Evolutionary conservation across 2,888 invertebrate species (phyloP).

Genomic region (Cephus sareptanus): DNA sequence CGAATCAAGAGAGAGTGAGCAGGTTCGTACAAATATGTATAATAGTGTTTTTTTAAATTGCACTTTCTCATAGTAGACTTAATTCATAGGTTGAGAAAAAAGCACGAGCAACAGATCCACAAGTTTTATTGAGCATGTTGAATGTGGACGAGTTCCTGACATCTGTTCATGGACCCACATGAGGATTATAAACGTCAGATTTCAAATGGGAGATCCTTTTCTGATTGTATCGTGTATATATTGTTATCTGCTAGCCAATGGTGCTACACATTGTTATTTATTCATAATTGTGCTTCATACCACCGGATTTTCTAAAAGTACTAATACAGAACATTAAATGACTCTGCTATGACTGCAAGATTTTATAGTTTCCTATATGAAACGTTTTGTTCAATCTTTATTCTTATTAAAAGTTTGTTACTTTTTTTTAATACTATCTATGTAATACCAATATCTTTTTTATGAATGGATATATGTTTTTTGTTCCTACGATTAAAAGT

Average conservation of each 20-base stretch:
- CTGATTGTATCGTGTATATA: neutral
- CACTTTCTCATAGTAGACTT: neutral
- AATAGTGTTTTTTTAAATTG: neutral
- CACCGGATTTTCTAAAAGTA: neutral
- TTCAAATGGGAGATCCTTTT: neutral
- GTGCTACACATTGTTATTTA: slow-evolving; percentile 20
- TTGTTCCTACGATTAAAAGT: too few relatives aligned
- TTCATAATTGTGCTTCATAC: slow-evolving; percentile 1
- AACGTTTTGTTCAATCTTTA: neutral
- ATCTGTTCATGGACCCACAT: slow-evolving; percentile 50
- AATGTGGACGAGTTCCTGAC: slow-evolving; percentile 52
- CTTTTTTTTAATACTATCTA: too few relatives aligned
- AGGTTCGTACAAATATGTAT: slow-evolving; percentile 33
- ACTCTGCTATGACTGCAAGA: neutral
- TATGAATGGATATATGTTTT: too few relatives aligned
- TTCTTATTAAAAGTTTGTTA: too few relatives aligned
- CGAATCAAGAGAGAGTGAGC: slow-evolving; percentile 36
- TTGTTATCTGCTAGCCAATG: neutral
- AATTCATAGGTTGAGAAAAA: slow-evolving; percentile 45
- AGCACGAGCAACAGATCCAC: slow-evolving; percentile 38
- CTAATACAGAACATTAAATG: neutral
- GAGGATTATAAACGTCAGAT: slow-evolving; percentile 11
- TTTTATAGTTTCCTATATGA: neutral
- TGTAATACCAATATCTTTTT: too few relatives aligned
- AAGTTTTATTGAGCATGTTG: slow-evolving; percentile 43